A percentile compares a stretch with the other conserved stretches of the same genome.
phyloP scores from a whole-genome alignment of 64 coral and sea anemone genomes.

The Porites lutea region DNA sequence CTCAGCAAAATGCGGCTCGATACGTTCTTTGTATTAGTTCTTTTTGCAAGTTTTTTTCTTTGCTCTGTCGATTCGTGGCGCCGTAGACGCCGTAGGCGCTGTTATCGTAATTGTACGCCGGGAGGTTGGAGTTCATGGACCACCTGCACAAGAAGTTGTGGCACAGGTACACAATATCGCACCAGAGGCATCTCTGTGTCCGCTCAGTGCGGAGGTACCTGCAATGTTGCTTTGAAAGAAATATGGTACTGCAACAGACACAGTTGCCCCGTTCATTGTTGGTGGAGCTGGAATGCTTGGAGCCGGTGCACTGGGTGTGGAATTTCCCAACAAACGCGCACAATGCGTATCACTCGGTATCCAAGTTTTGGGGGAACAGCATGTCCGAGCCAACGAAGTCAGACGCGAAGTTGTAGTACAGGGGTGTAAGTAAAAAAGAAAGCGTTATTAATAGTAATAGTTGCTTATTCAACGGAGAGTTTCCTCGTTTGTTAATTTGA shows the following conservation, averaged over 20 bases:
- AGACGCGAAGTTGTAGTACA: slow-evolving; percentile 46
- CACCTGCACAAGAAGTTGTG: slow-evolving; percentile 28
- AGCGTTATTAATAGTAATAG: too few relatives aligned
- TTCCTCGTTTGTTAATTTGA: too few relatives aligned
- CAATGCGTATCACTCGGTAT: not conserved
- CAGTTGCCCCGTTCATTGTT: slow-evolving; percentile 61
- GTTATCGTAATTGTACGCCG: slow-evolving; percentile 37
- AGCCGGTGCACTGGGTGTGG: slow-evolving; percentile 57
- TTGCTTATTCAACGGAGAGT: too few relatives aligned
- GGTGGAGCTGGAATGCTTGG: slow-evolving; percentile 57
- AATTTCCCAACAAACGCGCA: slow-evolving; percentile 29
- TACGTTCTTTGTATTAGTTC: not conserved
- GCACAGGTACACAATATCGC: slow-evolving; percentile 7
- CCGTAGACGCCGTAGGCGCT: slow-evolving; percentile 22
- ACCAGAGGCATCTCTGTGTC: slow-evolving; percentile 9
- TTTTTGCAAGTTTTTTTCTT: not conserved
- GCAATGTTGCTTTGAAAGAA: not conserved
- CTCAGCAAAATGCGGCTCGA: not conserved
- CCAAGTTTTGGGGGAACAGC: slow-evolving; percentile 29
- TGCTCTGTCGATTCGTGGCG: not conserved
- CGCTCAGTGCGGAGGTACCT: slow-evolving; percentile 44
- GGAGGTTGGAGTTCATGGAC: slow-evolving; percentile 45
- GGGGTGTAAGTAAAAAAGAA: slow-evolving; percentile 67
- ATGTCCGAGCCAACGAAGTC: slow-evolving; percentile 51
- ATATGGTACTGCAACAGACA: slow-evolving; percentile 25